A percentile compares a stretch with the other conserved stretches of the same genome.
phyloP scores from a whole-genome alignment of 1,140 invertebrate species.

The Caenorhabditis tropicalis region DNA sequence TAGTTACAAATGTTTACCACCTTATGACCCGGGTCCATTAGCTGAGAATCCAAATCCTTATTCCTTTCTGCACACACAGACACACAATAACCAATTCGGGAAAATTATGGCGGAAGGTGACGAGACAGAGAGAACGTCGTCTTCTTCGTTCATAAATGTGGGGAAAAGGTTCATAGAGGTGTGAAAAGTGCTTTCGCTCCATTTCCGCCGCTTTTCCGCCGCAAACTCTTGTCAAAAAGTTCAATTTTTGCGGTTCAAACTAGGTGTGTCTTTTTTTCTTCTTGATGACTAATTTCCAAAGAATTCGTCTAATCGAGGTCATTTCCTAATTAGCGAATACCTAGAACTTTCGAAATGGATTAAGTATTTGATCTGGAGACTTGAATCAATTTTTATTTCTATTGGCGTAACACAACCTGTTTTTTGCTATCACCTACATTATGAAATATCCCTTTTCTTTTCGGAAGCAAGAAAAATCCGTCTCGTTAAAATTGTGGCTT shows the following conservation, averaged over 20 bases:
- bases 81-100: background rate
- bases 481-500: background rate
- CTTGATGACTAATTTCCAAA: background rate
- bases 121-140: background rate
- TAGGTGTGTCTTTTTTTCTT: background rate
- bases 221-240: background rate
- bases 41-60: background rate
- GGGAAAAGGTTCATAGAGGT: constrained; percentile 31
- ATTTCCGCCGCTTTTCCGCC: background rate
- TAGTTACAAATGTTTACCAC: no score
- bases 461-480: background rate
- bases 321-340: constrained; percentile 2
- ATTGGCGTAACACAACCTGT: background rate
- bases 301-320: constrained; percentile 27
- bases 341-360: background rate
- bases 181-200: background rate
- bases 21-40: background rate
- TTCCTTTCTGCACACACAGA: constrained; percentile 5
- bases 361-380: background rate
- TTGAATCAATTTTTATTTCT: background rate
- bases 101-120: constrained; percentile 6
- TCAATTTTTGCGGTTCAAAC: background rate
- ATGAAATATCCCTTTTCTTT: no score
- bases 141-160: constrained; percentile 30
- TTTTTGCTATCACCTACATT: background rate